Percentiles rank a stretch among this genome's conserved stretches.
phyloP scores from a whole-genome alignment of 1,140 invertebrate species.

The fruit fly (Drosophila melanogaster) region Release_6_plus_ISO1_MT NC_004354.4:17201001-17201500 shows the following conservation, averaged over 20 bases:
- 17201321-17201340: conserved; percentile 91
- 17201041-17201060: background rate
- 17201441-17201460: background rate
- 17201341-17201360: conserved; percentile 96
- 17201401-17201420: conserved; percentile 97
- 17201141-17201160: conserved; percentile 97
- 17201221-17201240: conserved; percentile 97
- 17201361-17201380: conserved; percentile 95
- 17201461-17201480: too few species aligned
- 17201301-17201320: conserved; percentile 93
- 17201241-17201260: conserved; percentile 93
- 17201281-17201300: conserved; percentile 93
- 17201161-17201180: conserved; percentile 97
- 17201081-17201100: conserved; percentile 93
- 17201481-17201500: too few species aligned
- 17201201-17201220: conserved; percentile 92
- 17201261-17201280: conserved; percentile 93
- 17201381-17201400: conserved; percentile 97
- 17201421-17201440: conserved; percentile 53
- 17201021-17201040: background rate
- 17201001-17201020: conserved; percentile 62
- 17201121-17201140: conserved; percentile 97
- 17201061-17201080: conserved; percentile 88
- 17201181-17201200: conserved; percentile 96
- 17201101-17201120: conserved; percentile 97